These are phyloP conservation scores for Gavia stellata DNA, from an alignment of 2,113 vertebrate species.

Conservation along the genomic window DNA sequence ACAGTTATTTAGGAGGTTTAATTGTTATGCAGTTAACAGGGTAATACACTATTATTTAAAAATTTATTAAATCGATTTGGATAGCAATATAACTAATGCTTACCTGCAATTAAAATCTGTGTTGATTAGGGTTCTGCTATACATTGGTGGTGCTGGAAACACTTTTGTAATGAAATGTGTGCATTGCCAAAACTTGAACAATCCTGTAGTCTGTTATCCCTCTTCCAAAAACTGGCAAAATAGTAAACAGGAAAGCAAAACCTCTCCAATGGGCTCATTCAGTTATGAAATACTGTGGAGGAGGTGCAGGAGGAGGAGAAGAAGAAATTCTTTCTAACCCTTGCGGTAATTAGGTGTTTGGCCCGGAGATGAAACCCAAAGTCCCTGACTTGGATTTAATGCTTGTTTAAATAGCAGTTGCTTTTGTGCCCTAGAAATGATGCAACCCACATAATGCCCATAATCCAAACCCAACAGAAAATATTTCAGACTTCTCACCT, in stretches of 20 bases:
- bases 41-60: neutral
- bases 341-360: neutral
- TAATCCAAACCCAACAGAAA: neutral
- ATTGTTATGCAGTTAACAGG: neutral
- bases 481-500: neutral
- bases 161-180: neutral
- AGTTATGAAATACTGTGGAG: conserved; percentile 28
- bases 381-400: neutral
- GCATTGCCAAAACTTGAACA: neutral
- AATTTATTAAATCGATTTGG: neutral
- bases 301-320: neutral
- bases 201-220: neutral
- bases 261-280: neutral
- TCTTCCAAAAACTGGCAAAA: neutral
- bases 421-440: neutral
- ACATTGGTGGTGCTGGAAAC: neutral
- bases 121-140: neutral
- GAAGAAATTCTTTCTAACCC: neutral
- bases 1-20: neutral
- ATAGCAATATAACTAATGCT: neutral
- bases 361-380: neutral
- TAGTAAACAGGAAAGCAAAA: neutral
- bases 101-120: neutral
- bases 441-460: neutral
- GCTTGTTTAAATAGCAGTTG: neutral